These are phyloP conservation scores for Melanogrammus aeglefinus DNA, from an alignment of 2,797 vertebrate species.

Conservation along the genomic window DNA sequence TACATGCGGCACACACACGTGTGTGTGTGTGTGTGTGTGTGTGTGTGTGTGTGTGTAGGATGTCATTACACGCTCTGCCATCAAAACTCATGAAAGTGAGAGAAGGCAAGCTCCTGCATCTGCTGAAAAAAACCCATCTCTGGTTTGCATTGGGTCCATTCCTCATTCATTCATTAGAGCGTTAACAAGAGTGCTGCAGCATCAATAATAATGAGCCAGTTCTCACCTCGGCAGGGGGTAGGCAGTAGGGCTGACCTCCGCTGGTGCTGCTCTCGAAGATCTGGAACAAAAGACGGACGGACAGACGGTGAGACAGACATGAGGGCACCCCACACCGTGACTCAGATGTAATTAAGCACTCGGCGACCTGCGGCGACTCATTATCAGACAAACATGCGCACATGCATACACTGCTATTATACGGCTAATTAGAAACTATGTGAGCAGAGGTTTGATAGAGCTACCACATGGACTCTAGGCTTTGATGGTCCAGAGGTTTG, in stretches of 20 bases:
- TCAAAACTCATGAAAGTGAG: constrained; percentile 44
- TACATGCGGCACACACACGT: constrained; percentile 1
- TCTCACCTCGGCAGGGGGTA: constrained; percentile 82
- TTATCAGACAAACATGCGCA: constrained; percentile 18
- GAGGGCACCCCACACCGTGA: constrained; percentile 46
- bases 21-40: neutral
- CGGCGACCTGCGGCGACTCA: constrained; percentile 27
- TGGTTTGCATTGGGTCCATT: neutral
- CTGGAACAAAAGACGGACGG: constrained; percentile 64
- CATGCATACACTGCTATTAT: constrained; percentile 45
- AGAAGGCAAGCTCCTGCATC: constrained; percentile 17
- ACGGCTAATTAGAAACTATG: constrained; percentile 67
- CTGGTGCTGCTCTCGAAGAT: constrained; percentile 81
- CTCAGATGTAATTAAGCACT: constrained; percentile 42
- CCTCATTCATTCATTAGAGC: neutral
- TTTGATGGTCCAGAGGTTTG: constrained; percentile 57
- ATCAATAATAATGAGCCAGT: neutral
- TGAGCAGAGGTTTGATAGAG: constrained; percentile 55
- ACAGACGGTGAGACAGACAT: constrained; percentile 41
- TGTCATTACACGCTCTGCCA: constrained; percentile 34
- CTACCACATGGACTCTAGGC: constrained; percentile 46
- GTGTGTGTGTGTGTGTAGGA: constrained; percentile 23
- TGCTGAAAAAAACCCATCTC: constrained; percentile 8
- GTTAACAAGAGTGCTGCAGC: neutral
- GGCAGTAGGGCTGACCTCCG: constrained; percentile 67